Base-by-base conservation (phyloP, 2,888 invertebrate genomes). In the Hypsopygia costalis region DNA sequence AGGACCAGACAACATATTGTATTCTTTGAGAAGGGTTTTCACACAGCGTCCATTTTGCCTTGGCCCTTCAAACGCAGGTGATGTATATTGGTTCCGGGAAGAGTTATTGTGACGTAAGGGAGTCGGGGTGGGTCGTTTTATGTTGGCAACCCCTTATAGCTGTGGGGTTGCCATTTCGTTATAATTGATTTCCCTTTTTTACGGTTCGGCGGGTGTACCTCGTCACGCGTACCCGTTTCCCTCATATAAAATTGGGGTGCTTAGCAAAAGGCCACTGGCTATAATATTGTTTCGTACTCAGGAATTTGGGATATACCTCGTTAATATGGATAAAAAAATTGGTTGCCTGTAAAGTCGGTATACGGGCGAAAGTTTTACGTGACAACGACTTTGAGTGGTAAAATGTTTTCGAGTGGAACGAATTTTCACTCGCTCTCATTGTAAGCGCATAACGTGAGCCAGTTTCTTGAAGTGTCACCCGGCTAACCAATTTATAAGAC, bases 141-240 rank as follows among this genome's bases (percentile, higher is more conserved):
- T 45, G 46, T 47, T 68, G 72, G 78, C 25, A 56, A 55, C 49
- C 54, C 52, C 58, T 53, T 55, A 52, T 39, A 46, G 55, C 55
- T 62, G 62, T 57, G 62, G 68, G 71, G 66, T 69, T 74, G 79
- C 75, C 77, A 81, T 79, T 80, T 81, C 69, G 75, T 63, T 78
- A 78, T 83, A 85, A 85, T 83, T 87, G 85, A 82, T 86, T 85
- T 77, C 74, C 79, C 75, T 78, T 81, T 82, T 83, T 82, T 76
- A 81, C 77, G 83, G 79, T 74, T 69, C 76, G 75, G 60, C 60
- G 76, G 69, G 69, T 71, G 64, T 68, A 74, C 65, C 61, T 57
- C 65, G 71, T 70, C 72, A 72, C 69, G 76, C 69, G 65, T 63
- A 62, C 61, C 55, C 62, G 64, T 62, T 62, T 61, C 59, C 62